Base-by-base conservation (phyloP, 2,797 vertebrate genomes). In the Phrynocephalus vlangalii region DNA sequence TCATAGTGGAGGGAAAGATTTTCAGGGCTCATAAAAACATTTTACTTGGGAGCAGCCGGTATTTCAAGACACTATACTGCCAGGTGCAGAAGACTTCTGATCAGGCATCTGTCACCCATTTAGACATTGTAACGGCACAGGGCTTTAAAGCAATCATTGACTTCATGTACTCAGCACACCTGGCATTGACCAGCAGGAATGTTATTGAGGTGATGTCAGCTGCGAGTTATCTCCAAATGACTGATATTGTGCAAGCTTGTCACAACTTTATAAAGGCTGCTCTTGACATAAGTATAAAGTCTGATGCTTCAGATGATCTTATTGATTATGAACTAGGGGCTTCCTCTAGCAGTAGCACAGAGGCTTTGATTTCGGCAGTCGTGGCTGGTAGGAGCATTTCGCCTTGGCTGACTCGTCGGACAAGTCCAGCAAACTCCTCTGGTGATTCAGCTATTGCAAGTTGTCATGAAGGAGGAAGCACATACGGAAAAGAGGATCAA, bases 151-250 rank as follows among this genome's bases (percentile, higher is more conserved):
- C 98, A 88, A 99, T 99, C 94, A 97, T 99, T 84, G 98, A 99
- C 97, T 99, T 99, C 96, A 99, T 99, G 98, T 99, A 99, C 84
- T 99, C 99, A 0, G 98, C 98, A 0, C 99, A 99, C 96, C 97
- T 99, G 24, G 98, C 98, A 0, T 97, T 99, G 93, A 99, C 98
- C 95, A 99, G 99, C 96, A 97, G 99, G 92, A 99, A 99, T 3
- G 98, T 99, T 93, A 99, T 99, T 0, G 98, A 99, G 95, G 98
- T 99, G 88, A 99, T 99, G 99, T 99, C 99, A 0, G 99, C 99
- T 0, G 98, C 99, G 90, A 99, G 98, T 96, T 99, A 99, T 92
- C 97, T 99, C 94, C 99, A 99, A 94, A 99, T 99, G 99, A 99
- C 99, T 0, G 99, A 99, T 94, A 99, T 99, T 0, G 99, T 99